phyloP scores from a whole-genome alignment of 2,113 vertebrate genomes.

The Panthera uncia region DNA sequence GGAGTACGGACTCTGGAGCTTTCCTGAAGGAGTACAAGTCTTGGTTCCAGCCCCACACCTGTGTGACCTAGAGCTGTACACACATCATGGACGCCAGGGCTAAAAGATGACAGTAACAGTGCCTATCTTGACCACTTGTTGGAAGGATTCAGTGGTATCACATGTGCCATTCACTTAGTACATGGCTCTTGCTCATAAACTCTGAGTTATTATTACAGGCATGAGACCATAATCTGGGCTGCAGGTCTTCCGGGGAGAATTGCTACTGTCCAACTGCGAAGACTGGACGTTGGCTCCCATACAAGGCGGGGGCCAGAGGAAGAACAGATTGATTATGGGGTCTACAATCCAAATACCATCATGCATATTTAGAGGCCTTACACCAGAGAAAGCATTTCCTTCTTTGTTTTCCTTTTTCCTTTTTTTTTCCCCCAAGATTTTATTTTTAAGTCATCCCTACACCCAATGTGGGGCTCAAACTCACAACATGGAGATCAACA shows the following conservation, averaged over 20 bases:
- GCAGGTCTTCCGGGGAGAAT: accelerated
- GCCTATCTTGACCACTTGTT: too few relatives aligned
- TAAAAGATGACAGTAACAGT: not conserved
- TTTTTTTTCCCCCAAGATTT: not conserved
- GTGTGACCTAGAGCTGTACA: not conserved
- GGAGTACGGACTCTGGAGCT: not conserved
- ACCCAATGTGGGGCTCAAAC: not conserved
- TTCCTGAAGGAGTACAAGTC: not conserved
- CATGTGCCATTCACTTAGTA: not conserved
- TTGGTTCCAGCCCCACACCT: not conserved
- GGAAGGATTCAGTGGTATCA: not conserved
- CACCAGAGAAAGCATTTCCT: not conserved
- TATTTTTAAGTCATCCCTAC: not conserved
- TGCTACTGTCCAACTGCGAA: not conserved
- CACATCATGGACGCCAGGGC: not conserved
- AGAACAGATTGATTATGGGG: not conserved
- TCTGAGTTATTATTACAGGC: not conserved
- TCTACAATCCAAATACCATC: not conserved
- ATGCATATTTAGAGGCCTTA: not conserved
- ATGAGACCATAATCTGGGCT: accelerated
- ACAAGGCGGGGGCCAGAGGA: not conserved
- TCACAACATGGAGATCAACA: not conserved
- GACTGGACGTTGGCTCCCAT: not conserved
- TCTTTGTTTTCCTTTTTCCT: not conserved
- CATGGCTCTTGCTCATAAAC: not conserved